A percentile compares a stretch with the other conserved stretches of the same genome.
Conservation (phyloP, 2,113 vertebrate species). For the Synodontis membranacea region DNA sequence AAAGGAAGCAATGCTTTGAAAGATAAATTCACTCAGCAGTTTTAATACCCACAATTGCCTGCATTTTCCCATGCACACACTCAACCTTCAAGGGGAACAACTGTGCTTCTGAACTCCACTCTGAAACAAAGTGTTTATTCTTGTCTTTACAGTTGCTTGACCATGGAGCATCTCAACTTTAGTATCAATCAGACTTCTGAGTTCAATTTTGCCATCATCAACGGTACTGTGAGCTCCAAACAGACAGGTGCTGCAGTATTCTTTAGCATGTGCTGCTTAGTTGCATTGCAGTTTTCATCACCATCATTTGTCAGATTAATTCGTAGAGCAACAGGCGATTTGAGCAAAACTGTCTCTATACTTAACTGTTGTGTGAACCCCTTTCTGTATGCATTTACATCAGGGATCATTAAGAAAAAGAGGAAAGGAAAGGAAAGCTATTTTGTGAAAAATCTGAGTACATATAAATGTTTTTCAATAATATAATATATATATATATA, state of each 20-base stretch:
- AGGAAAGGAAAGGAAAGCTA: neutral
- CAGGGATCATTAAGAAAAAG: slow-evolving; percentile 40
- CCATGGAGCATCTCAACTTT: slow-evolving; percentile 22
- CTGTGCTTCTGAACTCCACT: neutral
- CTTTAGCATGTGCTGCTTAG: slow-evolving; percentile 56
- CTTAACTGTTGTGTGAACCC: slow-evolving; percentile 74
- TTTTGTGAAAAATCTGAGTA: neutral
- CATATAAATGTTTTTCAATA: neutral
- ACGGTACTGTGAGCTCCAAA: neutral
- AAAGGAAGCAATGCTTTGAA: neutral
- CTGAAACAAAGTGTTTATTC: neutral
- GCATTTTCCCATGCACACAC: neutral
- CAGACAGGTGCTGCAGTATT: slow-evolving; percentile 40
- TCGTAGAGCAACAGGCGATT: slow-evolving; percentile 45
- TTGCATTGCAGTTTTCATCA: slow-evolving; percentile 68
- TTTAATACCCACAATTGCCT: neutral
- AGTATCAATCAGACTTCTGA: slow-evolving; percentile 6
- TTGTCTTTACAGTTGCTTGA: neutral
- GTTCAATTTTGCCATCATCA: neutral
- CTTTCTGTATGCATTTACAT: slow-evolving; percentile 71
- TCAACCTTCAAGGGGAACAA: neutral
- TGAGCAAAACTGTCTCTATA: slow-evolving; percentile 66
- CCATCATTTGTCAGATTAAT: slow-evolving; percentile 55
- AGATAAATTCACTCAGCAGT: neutral
- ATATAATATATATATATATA: no score